Evolutionary conservation across 2,888 invertebrate genomes (phyloP).

Genomic region (Scelioninae gen. 1): DNA sequence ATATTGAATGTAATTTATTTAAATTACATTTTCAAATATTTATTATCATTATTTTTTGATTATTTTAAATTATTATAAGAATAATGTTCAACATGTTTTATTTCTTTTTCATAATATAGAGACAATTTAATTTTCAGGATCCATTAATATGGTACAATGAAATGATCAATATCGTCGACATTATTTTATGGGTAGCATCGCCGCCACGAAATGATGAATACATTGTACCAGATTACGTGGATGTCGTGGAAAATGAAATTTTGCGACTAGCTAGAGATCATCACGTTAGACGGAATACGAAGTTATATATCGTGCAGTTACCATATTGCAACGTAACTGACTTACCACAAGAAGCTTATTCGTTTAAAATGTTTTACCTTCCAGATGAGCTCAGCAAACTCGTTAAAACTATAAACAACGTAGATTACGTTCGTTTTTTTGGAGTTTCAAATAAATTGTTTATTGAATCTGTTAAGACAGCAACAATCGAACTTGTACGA

Average conservation of each 20-base stretch:
- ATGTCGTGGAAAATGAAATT: slow-evolving; percentile 78
- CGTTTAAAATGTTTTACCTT: slow-evolving; percentile 78
- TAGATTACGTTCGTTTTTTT: slow-evolving; percentile 73
- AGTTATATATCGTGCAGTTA: slow-evolving; percentile 78
- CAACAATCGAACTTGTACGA: slow-evolving; percentile 71
- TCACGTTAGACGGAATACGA: slow-evolving; percentile 75
- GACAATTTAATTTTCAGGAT: slow-evolving; percentile 77
- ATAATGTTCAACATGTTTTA: no score
- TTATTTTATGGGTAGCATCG: slow-evolving; percentile 80
- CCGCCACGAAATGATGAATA: slow-evolving; percentile 74
- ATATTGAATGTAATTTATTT: background rate
- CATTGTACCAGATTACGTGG: slow-evolving; percentile 76
- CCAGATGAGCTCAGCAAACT: slow-evolving; percentile 79
- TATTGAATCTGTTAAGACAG: slow-evolving; percentile 77
- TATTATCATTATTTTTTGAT: no score
- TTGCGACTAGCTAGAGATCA: slow-evolving; percentile 78
- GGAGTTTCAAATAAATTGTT: slow-evolving; percentile 75
- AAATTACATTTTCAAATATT: background rate
- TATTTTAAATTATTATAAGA: no score
- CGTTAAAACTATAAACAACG: slow-evolving; percentile 78
- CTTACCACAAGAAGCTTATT: slow-evolving; percentile 79
- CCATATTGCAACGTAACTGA: slow-evolving; percentile 80
- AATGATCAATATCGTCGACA: slow-evolving; percentile 79
- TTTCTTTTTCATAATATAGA: no score
- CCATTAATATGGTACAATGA: slow-evolving; percentile 80